Conservation (phyloP, 2,888 invertebrate genomes). For the Luperina nickerlii region DNA sequence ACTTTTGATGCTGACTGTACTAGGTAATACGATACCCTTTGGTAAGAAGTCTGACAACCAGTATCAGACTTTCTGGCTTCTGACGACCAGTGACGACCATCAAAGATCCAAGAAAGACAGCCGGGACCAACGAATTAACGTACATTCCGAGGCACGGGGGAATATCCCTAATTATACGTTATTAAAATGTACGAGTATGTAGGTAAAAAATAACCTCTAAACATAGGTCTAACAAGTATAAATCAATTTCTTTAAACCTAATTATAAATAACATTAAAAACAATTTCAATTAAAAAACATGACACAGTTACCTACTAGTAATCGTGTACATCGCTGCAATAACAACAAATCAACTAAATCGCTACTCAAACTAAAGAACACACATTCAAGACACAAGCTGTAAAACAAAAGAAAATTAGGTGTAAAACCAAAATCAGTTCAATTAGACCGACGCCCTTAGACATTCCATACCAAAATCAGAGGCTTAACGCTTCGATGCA, state of each 20-base stretch:
- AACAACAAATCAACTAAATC: conserved; percentile 1
- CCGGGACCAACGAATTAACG: no score
- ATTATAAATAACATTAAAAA: conserved; percentile 28
- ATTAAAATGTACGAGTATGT: not conserved
- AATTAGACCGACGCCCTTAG: conserved; percentile 79
- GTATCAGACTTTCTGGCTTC: no score
- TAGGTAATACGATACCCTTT: no score
- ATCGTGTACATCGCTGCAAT: not conserved
- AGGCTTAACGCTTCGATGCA: conserved; percentile 73
- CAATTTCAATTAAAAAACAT: conserved; percentile 9
- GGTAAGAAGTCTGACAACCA: no score
- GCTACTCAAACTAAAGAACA: not conserved
- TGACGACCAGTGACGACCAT: not conserved
- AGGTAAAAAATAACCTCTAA: conserved; percentile 27
- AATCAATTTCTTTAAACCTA: conserved; percentile 16
- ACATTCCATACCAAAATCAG: conserved; percentile 77
- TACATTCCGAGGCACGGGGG: no score
- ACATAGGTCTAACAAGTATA: not conserved
- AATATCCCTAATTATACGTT: not conserved
- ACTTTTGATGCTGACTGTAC: no score
- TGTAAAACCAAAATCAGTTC: conserved; percentile 77
- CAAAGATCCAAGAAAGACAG: not conserved
- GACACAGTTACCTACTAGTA: conserved; percentile 18
- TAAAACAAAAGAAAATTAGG: conserved; percentile 72
- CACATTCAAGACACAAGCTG: conserved; percentile 23